Percentiles rank a stretch among this genome's conserved stretches.
Evolutionary conservation across 2,888 invertebrate genomes (phyloP).

Genomic region (Brenthis daphne): DNA sequence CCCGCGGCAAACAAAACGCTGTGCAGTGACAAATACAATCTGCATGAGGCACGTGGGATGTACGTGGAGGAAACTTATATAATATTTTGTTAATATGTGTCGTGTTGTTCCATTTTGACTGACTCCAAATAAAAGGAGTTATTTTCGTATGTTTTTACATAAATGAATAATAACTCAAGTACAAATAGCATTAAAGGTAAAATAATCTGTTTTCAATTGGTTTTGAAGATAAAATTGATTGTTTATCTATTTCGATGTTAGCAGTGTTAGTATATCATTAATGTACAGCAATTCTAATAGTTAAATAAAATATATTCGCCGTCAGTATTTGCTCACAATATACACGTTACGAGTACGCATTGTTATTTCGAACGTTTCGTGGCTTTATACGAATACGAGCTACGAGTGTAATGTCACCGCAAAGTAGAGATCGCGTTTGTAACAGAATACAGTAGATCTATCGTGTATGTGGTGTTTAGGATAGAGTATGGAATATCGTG

Average conservation of each 20-base stretch:
- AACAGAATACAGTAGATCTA: slow-evolving; percentile 11
- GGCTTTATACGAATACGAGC: slow-evolving; percentile 12
- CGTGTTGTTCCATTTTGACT: not conserved
- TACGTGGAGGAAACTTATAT: not conserved
- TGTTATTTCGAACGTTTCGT: not conserved
- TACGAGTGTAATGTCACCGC: slow-evolving; percentile 11
- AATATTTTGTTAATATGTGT: not conserved
- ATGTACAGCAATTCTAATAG: too few species aligned
- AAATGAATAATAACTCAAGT: too few species aligned
- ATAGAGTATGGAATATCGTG: not conserved
- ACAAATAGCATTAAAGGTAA: too few species aligned
- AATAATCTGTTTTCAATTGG: too few species aligned
- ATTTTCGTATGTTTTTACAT: too few species aligned
- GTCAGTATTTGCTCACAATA: not conserved
- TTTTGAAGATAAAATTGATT: too few species aligned
- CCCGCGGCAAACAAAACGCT: slow-evolving; percentile 14
- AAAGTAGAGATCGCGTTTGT: slow-evolving; percentile 16
- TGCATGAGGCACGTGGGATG: not conserved
- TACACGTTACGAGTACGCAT: not conserved
- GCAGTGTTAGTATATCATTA: too few species aligned
- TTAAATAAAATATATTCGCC: not conserved
- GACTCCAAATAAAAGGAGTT: too few species aligned
- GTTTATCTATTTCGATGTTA: too few species aligned
- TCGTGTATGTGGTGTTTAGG: not conserved
- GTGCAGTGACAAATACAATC: slow-evolving; percentile 7